Evolutionary conservation across 2,797 vertebrate species (phyloP), one percentile per base, ranked within the genome.

Genomic region (Phylloscopus collybita): DNA sequence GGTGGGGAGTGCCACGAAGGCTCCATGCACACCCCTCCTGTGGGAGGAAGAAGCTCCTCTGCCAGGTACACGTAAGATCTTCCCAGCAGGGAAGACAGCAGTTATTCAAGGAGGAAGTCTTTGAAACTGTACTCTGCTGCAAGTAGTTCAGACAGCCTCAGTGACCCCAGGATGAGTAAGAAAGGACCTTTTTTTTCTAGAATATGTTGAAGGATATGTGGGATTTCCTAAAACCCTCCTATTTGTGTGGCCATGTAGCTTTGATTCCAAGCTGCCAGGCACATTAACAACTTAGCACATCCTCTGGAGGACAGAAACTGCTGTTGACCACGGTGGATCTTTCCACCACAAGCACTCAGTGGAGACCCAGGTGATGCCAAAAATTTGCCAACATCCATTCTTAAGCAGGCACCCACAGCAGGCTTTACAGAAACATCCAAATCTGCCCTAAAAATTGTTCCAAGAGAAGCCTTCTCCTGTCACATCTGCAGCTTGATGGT

Each of bases 21-120:
- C 59, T 91, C 53, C 79, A 44, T 1, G 1, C 50, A 86, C 65
- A 47, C 38, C 65, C 60, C 72, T 96, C 65, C 66, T 0, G 0
- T n/a, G 54, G 93, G 70, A 93, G 86, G 92, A 95, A 95, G 90
- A 81, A 69, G 70, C 60, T 95, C 73, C 83, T 95, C 47, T 92
- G 86, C 61, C 6, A 2, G 59, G 81, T 56, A 36, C 7, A 12
- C 3, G 0, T 32, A 47, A 89, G 74, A 85, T 73, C 84, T 92
- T 95, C 95, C 70, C 80, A 62, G 70, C 64, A 73, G 88, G 86
- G 40, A 40, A 79, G 64, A 45, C 45, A 0, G 62, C 56, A 93
- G 86, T 87, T 88, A 79, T 84, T 90, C 47, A 70, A 86, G 83
- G 86, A 91, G 62, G 80, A 90, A 95, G 38, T 51, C 88, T 96